phyloP scores from a whole-genome alignment of 2,888 invertebrate species.

The Argyresthia goedartella region DNA sequence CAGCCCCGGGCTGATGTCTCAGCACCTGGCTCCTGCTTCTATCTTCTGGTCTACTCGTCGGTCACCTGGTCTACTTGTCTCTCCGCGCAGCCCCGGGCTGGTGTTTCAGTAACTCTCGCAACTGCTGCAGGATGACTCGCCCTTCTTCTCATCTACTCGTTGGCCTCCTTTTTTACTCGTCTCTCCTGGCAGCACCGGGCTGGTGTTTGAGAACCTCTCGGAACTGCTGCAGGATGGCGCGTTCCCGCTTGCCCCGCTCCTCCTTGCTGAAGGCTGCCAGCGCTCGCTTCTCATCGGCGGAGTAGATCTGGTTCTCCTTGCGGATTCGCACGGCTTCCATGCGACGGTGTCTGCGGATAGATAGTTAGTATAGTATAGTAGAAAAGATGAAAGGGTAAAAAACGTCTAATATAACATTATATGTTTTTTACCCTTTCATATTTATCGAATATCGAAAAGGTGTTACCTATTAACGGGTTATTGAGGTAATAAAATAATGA shows the following conservation, averaged over 20 bases:
- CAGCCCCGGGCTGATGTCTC: not conserved
- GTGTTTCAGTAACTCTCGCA: not conserved
- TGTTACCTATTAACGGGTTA: too few relatives aligned
- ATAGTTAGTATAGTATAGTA: constrained; percentile 1
- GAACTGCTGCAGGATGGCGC: constrained; percentile 95
- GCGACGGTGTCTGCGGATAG: constrained; percentile 82
- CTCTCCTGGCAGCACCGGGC: constrained; percentile 21
- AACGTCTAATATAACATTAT: too few relatives aligned
- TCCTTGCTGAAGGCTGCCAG: constrained; percentile 98
- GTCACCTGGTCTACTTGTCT: not conserved
- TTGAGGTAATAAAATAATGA: too few relatives aligned
- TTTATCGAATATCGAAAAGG: too few relatives aligned
- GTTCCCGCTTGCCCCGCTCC: constrained; percentile 95
- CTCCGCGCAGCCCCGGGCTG: not conserved
- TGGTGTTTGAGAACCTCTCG: constrained; percentile 76
- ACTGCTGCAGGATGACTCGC: too few relatives aligned
- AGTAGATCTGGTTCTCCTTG: constrained; percentile 99
- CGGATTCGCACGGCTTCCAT: constrained; percentile 99
- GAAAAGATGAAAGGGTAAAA: constrained; percentile 15
- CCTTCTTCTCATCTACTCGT: not conserved
- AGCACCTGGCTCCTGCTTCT: not conserved
- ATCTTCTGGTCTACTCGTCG: not conserved
- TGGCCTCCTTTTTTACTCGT: not conserved
- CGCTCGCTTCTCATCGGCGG: constrained; percentile 98
- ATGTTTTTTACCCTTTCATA: too few relatives aligned